A percentile compares a stretch with the other conserved stretches of the same genome.
These are phyloP conservation scores for Cardiocondyla obscurior DNA, from an alignment of 1,140 invertebrate species.

Conservation along the genomic window DNA sequence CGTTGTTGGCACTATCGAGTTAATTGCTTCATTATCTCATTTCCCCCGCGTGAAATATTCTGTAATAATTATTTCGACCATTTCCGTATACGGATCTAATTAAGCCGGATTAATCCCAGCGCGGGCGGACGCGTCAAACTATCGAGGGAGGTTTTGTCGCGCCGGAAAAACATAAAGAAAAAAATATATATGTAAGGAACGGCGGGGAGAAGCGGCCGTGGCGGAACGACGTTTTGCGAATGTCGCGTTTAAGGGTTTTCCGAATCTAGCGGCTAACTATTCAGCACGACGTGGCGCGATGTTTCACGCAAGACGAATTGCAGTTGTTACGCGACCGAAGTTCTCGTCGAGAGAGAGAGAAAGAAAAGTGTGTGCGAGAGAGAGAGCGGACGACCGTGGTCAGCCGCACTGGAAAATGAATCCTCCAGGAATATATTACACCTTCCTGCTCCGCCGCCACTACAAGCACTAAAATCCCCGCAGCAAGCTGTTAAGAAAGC, in stretches of 20 bases:
- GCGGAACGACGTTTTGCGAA: constrained; percentile 25
- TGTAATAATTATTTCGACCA: constrained; percentile 38
- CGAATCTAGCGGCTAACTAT: constrained; percentile 47
- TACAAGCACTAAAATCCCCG: constrained; percentile 43
- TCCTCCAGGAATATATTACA: constrained; percentile 78
- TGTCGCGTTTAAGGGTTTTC: constrained; percentile 38
- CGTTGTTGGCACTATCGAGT: constrained; percentile 42
- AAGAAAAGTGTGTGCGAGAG: constrained; percentile 48
- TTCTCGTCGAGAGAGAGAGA: constrained; percentile 46
- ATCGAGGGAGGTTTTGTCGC: neutral
- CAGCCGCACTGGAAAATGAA: constrained; percentile 70
- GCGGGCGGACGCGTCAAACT: neutral
- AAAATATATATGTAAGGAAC: no score
- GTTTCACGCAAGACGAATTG: constrained; percentile 66
- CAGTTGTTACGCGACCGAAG: constrained; percentile 58
- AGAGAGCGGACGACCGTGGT: constrained; percentile 53
- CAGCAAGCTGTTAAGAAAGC: constrained; percentile 49
- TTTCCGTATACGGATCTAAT: constrained; percentile 40
- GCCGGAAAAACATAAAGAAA: no score
- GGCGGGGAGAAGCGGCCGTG: neutral
- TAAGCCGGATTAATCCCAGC: constrained; percentile 34
- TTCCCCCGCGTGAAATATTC: constrained; percentile 47
- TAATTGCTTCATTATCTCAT: constrained; percentile 56
- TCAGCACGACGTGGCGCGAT: constrained; percentile 53
- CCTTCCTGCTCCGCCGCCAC: constrained; percentile 73